Evolutionary conservation across 2,797 vertebrate species (phyloP).

Genomic region (Pangasius larnaudii): DNA sequence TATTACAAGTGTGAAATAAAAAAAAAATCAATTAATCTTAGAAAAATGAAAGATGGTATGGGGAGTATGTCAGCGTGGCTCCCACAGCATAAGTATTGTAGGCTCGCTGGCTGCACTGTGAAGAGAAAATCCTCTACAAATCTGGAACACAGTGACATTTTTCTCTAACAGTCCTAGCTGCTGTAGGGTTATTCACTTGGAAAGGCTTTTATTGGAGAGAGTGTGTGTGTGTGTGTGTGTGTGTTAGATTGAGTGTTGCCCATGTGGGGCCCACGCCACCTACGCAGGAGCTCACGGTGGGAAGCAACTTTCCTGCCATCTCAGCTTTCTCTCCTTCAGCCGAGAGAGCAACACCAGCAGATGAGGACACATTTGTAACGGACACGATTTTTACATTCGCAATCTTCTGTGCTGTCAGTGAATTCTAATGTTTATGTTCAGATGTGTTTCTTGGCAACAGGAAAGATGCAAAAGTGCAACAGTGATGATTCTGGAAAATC

Average conservation of each 20-base stretch:
- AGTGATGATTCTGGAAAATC: neutral
- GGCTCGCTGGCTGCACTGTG: constrained; percentile 3
- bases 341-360: neutral
- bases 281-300: constrained; percentile 18
- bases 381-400: neutral
- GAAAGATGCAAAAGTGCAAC: neutral
- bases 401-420: too few species aligned
- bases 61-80: neutral
- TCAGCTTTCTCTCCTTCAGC: constrained; percentile 12
- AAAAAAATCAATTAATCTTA: neutral
- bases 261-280: constrained; percentile 28
- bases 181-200: constrained; percentile 14
- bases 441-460: constrained; percentile 3
- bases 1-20: constrained; percentile 8
- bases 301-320: constrained; percentile 27
- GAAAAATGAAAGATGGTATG: neutral
- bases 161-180: constrained; percentile 1
- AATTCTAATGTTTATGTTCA: neutral
- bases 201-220: constrained; percentile 8
- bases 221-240: neutral
- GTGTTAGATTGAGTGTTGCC: constrained; percentile 22
- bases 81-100: neutral
- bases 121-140: constrained; percentile 33
- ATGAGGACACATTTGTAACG: neutral
- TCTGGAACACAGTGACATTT: constrained; percentile 26